Base-by-base conservation (phyloP, 2,113 vertebrate species). In the Plestiodon gilberti region DNA sequence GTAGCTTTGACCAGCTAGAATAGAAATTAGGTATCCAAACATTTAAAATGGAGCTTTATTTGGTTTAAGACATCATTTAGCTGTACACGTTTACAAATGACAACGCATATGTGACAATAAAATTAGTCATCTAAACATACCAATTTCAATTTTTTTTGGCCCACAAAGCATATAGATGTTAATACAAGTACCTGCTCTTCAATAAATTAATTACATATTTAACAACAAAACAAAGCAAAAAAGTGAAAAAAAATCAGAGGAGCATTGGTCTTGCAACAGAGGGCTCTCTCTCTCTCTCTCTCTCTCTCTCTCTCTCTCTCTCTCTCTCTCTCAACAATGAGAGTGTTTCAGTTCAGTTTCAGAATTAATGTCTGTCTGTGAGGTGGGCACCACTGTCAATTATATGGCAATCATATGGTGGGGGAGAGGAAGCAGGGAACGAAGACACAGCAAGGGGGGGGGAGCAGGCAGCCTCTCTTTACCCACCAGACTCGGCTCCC, bases 31-130 rank as follows among this genome's bases (percentile, higher is more conserved):
- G 57, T 95, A 89, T 93, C 92, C 93, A 92, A 93, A 94, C 88
- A 93, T 71, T 88, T 90, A 95, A 95, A 94, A 86, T 20, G 0
- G 94, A 95, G 89, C 92, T 94, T 93, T 87, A 93, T 95, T 96
- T 94, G 88, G 91, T 91, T 89, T 86, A 95, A 93, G 93, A 94
- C 92, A 87, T 85, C n/a, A 87, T 86, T 92, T 84, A 96, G 87
- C 93, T 93, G 91, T 89, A 85, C 30, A 95, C 81, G 78, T 94
- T 93, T 92, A 95, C 87, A 90, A 91, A 92, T 83, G 89, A 94
- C 90, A 94, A 90, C 73, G 91, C 67, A 35, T 82, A 91, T 85
- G 81, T 85, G 10, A 95, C 93, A 93, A 93, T 33, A 95, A 81
- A 95, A 93, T 85, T 88, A 94, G 92, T 93, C 83, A 87, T 57